Evolutionary conservation across 1,140 invertebrate species (phyloP).

Genomic region (Saxidomus purpurata): DNA sequence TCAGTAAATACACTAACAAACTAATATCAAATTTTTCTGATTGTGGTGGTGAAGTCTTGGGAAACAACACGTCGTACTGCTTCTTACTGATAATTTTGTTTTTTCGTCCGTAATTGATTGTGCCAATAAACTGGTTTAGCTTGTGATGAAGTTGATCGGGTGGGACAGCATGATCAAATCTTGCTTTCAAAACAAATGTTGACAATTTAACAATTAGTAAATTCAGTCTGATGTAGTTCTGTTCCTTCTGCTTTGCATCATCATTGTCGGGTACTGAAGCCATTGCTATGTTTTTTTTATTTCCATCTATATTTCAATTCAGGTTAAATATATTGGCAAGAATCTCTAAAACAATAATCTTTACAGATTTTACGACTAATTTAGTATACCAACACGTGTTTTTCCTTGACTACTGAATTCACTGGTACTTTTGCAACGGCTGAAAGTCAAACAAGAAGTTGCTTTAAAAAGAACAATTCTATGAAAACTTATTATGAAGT

Average conservation of each 20-base stretch:
- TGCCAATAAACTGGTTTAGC: neutral
- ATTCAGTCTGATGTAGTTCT: neutral
- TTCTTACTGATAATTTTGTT: neutral
- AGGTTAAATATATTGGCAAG: too few relatives aligned
- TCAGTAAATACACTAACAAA: neutral
- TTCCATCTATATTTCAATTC: too few relatives aligned
- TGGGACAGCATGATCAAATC: neutral
- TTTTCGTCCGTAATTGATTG: neutral
- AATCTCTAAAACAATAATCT: too few relatives aligned
- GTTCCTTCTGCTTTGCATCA: neutral
- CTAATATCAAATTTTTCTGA: slow-evolving; percentile 11
- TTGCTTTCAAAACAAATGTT: neutral
- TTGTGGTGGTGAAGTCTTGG: neutral
- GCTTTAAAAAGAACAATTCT: too few relatives aligned
- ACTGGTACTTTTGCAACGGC: too few relatives aligned
- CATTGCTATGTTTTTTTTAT: neutral
- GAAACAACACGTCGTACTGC: neutral
- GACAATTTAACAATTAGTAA: neutral
- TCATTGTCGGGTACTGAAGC: neutral
- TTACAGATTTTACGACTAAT: too few relatives aligned
- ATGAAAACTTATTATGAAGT: too few relatives aligned
- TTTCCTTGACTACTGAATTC: too few relatives aligned
- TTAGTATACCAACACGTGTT: too few relatives aligned
- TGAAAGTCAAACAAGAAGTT: too few relatives aligned
- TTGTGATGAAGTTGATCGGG: neutral